Evolutionary conservation across 1,140 invertebrate genomes (phyloP), one percentile per base, ranked within the genome.

Genomic region (Hycleus phaleratus): DNA sequence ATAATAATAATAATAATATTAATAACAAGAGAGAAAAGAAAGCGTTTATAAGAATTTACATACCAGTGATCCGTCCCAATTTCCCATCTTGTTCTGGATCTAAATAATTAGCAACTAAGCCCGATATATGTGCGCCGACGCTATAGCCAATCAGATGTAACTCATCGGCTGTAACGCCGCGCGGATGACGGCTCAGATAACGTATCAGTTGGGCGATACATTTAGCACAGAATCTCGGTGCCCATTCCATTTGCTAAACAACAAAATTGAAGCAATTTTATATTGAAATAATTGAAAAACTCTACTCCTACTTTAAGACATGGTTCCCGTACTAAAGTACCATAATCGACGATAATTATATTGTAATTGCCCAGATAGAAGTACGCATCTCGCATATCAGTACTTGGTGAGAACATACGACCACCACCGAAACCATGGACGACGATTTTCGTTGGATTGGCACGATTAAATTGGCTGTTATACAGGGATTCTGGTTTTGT

Each of bases 291-390:
- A 18, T 18, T 18, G 18, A 18, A 18, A 18, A 18, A 1, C 2
- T 18, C 18, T 18, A 18, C 18, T 18, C 18, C 1, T 67, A 69
- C 67, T 53, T 85, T 84, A 2, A 92, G 76, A 69, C 89, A 92
- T 1, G 88, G 88, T 68, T 91, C 87, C 67, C 85, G 83, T 2
- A 90, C 89, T n/a, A 90, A 77, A 7, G 82, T 78, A 43, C 83
- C 83, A 71, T 91, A 91, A 76, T 92, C 87, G n/a, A 91, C 88
- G 46, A 92, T 89, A 63, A 92, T 88, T 48, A 92, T 85, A 68
- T 92, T 92, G 71, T 90, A 91, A 66, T 90, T 79, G 49, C 88
- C 88, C 56, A 82, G 77, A 26, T 80, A 77, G 72, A 91, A 92
- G 71, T 89, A 92, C 0, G 88, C 89, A 73, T 86, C 81, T 48